Base-by-base conservation (phyloP, 1,140 invertebrate species). In the Scaptomyza pallida region DNA sequence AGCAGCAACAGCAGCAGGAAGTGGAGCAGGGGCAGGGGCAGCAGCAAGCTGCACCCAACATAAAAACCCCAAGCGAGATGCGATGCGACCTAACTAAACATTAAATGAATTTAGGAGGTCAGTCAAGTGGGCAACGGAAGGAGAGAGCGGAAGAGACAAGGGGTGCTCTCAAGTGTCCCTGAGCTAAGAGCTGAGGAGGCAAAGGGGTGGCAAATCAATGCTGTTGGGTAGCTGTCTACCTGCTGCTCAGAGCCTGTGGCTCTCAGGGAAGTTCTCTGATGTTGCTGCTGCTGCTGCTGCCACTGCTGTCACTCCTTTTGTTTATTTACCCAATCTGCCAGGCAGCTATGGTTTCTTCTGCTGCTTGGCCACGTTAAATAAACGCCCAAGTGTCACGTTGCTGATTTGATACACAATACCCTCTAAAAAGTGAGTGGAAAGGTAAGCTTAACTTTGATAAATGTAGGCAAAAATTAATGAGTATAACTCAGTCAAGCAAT, bases 41-140 rank as follows among this genome's bases (percentile, higher is more conserved):
- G 43, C n/a, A 10, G 6, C 15, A 5, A 15, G 48, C 48, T 60
- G 37, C 35, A 51, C 37, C 26, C 23, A 37, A 30, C 26, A 0
- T 4, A 51, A 35, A 52, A 17, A 40, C 26, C 37, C 51, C 19
- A 33, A 55, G 26, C 21, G 6, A 41, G 44, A 15, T 9, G 12
- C 62, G 47, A 52, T 55, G 47, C 78, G 69, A 86, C 81, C 81
- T 85, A 86, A 86, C 81, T 86, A 86, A 86, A 85, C 75, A 85
- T 86, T 86, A 74, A 86, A 71, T 55, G 77, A 86, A 86, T 86
- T 86, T 73, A 77, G 69, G 73, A 81, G 81, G 82, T 86, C 81
- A 86, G 73, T 77, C 69, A 61, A 80, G 73, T 47, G 76, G 21
- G 68, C 48, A 12, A 33, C 23, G 23, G 23, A 26, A 30, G 6